Percentiles rank a stretch among this genome's conserved stretches.
Evolutionary conservation across 2,113 vertebrate species (phyloP).

Genomic region (Meleagris gallopavo): DNA sequence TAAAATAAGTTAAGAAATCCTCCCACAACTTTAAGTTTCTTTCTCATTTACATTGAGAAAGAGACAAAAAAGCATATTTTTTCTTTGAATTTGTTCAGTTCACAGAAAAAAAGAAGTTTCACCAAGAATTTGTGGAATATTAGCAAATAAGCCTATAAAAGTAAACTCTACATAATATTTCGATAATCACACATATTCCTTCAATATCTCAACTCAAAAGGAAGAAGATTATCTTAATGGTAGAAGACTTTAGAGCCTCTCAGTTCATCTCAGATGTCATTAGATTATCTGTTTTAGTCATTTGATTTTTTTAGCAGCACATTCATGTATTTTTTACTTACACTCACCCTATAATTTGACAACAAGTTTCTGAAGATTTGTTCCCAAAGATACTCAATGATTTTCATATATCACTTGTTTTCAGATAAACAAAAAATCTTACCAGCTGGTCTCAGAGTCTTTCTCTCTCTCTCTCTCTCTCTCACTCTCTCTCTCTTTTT

Average conservation of each 20-base stretch:
- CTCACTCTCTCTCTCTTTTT: no score
- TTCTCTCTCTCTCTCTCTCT: not conserved
- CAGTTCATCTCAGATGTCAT: not conserved
- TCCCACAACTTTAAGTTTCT: not conserved
- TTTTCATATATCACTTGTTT: not conserved
- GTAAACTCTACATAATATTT: not conserved
- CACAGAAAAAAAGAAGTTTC: not conserved
- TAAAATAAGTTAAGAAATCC: not conserved
- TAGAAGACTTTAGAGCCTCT: not conserved
- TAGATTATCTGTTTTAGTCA: not conserved
- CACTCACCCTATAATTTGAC: not conserved
- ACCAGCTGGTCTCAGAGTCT: not conserved
- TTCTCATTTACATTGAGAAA: not conserved
- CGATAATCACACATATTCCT: not conserved
- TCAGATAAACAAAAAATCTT: not conserved
- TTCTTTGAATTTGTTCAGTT: not conserved
- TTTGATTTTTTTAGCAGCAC: not conserved
- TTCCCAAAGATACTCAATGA: not conserved
- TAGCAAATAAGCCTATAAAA: not conserved
- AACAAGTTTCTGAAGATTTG: not conserved
- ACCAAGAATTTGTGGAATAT: not conserved
- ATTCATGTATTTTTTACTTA: not conserved
- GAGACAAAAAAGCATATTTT: not conserved
- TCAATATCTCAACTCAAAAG: accelerated
- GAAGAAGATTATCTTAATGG: not conserved